Evolutionary conservation across 2,113 vertebrate species (phyloP).

Genomic region (Dipodomys stephensi): DNA sequence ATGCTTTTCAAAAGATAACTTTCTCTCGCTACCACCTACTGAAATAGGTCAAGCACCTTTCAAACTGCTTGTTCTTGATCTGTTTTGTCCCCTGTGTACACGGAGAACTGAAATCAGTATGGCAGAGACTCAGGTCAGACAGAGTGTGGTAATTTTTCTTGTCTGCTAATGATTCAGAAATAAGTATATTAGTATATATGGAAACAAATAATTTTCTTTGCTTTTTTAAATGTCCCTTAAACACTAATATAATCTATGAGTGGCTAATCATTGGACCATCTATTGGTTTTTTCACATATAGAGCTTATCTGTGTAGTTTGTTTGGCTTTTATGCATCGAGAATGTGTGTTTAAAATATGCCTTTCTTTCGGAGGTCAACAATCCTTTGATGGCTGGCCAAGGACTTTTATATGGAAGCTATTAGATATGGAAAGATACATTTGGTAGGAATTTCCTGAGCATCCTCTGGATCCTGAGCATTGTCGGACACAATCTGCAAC

Average conservation of each 20-base stretch:
- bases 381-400: not conserved
- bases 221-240: not conserved
- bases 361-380: not conserved
- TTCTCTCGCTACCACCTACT: not conserved
- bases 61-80: not conserved
- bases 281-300: not conserved
- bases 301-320: not conserved
- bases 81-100: no score
- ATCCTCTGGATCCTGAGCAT: not conserved
- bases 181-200: no score
- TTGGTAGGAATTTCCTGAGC: not conserved
- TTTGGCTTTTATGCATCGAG: not conserved
- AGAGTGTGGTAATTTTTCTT: not conserved
- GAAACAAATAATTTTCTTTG: not conserved
- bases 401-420: not conserved
- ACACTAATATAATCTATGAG: not conserved
- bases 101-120: not conserved
- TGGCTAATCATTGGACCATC: not conserved
- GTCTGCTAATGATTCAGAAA: not conserved
- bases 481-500: not conserved
- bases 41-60: not conserved
- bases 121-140: not conserved
- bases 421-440: not conserved
- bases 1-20: not conserved
- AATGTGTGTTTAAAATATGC: not conserved